Conservation (phyloP, 2,797 vertebrate genomes). For the Emys orbicularis region DNA sequence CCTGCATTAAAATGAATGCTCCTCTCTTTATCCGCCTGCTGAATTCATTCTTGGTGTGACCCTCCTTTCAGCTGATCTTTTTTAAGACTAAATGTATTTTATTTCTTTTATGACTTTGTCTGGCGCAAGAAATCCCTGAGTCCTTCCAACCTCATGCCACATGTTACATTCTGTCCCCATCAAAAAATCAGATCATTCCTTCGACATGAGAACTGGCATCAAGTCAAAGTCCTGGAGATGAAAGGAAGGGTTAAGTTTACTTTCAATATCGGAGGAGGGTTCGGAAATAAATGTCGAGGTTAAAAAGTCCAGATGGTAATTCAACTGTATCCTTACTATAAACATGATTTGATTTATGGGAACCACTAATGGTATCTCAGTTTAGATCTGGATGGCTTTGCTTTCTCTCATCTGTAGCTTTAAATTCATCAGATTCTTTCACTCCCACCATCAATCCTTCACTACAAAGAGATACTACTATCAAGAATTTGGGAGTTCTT, state of each 20-base stretch:
- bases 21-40: slow-evolving; percentile 19
- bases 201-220: slow-evolving; percentile 73
- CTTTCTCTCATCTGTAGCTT: slow-evolving; percentile 93
- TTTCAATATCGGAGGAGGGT: slow-evolving; percentile 84
- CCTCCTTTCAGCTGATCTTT: slow-evolving; percentile 68
- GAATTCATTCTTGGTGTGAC: slow-evolving; percentile 67
- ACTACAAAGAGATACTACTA: slow-evolving; percentile 94
- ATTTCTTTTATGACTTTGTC: slow-evolving; percentile 73
- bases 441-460: slow-evolving; percentile 94
- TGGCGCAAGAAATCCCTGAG: slow-evolving; percentile 60
- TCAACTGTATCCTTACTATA: slow-evolving; percentile 91
- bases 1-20: slow-evolving; percentile 55
- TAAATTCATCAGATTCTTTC: slow-evolving; percentile 94
- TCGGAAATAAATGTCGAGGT: slow-evolving; percentile 93
- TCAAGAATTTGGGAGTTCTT: slow-evolving; percentile 92
- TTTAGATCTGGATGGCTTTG: slow-evolving; percentile 93
- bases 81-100: slow-evolving; percentile 69
- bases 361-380: slow-evolving; percentile 96
- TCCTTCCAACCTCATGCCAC: slow-evolving; percentile 56
- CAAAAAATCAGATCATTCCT: slow-evolving; percentile 75
- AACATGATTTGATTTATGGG: slow-evolving; percentile 96
- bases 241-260: slow-evolving; percentile 87
- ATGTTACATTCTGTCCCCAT: slow-evolving; percentile 71
- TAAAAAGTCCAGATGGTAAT: slow-evolving; percentile 98
- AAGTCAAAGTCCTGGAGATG: slow-evolving; percentile 78